phyloP scores from a whole-genome alignment of 2,113 vertebrate genomes.

The Falcunculus frontatus region DNA sequence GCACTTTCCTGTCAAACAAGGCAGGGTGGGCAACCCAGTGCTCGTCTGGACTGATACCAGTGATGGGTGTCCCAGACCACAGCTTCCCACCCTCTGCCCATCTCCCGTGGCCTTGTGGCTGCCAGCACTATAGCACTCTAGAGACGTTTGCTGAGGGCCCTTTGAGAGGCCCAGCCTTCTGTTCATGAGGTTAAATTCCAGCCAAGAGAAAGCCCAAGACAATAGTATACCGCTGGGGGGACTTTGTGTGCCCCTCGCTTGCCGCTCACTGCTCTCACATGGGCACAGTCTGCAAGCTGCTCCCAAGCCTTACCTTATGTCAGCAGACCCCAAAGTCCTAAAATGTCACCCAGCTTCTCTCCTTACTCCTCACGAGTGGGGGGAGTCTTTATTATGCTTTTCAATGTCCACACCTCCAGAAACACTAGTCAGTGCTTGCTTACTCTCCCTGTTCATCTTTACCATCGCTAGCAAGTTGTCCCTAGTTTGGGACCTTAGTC shows the following conservation, averaged over 20 bases:
- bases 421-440: background rate
- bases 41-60: background rate
- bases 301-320: background rate
- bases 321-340: background rate
- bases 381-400: background rate
- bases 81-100: background rate
- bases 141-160: background rate
- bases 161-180: background rate
- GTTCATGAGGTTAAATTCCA: background rate
- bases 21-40: background rate
- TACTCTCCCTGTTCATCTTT: background rate
- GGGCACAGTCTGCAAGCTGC: background rate
- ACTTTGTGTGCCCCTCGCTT: background rate
- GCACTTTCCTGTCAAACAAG: accelerated
- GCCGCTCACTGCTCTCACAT: background rate
- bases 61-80: background rate
- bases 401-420: background rate
- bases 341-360: background rate
- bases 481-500: background rate
- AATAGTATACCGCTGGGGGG: accelerated
- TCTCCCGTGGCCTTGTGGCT: accelerated
- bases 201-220: background rate
- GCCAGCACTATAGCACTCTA: background rate
- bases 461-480: background rate
- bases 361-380: background rate